A percentile compares a stretch with the other conserved stretches of the same genome.
These are phyloP conservation scores for Zhuqinia jingwanae DNA, from an alignment of 2,888 invertebrate species.

Conservation along the genomic window DNA sequence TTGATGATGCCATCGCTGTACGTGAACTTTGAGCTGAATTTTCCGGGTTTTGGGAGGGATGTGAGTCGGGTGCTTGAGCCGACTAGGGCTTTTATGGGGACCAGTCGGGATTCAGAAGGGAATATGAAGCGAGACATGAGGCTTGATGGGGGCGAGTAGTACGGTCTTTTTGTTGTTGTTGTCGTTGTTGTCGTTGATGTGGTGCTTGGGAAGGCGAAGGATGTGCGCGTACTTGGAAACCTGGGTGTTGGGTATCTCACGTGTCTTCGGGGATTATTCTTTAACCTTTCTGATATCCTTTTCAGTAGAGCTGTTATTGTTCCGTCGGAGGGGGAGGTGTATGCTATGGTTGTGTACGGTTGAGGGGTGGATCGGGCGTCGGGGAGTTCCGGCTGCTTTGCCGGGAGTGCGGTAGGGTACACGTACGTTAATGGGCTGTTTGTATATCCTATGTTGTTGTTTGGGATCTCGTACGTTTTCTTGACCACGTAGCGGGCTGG, in stretches of 20 bases:
- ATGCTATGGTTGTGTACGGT: not conserved
- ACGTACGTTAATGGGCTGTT: not conserved
- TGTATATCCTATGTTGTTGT: not conserved
- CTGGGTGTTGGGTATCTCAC: too few relatives aligned
- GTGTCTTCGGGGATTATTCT: too few relatives aligned
- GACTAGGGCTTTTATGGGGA: not conserved
- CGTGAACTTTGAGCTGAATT: conserved; percentile 44
- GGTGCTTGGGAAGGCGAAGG: too few relatives aligned
- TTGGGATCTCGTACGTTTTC: conserved; percentile 28
- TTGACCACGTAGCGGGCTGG: conserved; percentile 25
- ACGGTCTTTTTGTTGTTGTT: conserved; percentile 1
- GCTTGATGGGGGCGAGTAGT: not conserved
- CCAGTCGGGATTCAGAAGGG: conserved; percentile 39
- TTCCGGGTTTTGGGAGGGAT: not conserved
- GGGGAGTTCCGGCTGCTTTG: not conserved
- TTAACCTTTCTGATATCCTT: too few relatives aligned
- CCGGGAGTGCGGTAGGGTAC: not conserved
- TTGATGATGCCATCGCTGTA: not conserved
- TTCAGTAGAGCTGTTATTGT: too few relatives aligned
- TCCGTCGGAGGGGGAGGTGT: not conserved
- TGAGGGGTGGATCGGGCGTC: not conserved
- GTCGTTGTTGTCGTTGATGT: too few relatives aligned
- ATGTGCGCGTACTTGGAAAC: too few relatives aligned
- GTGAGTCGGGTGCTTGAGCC: not conserved
- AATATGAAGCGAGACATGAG: conserved; percentile 41